phyloP scores from a whole-genome alignment of 1,140 invertebrate genomes.

The Macrotrachela quadricornifera region DNA sequence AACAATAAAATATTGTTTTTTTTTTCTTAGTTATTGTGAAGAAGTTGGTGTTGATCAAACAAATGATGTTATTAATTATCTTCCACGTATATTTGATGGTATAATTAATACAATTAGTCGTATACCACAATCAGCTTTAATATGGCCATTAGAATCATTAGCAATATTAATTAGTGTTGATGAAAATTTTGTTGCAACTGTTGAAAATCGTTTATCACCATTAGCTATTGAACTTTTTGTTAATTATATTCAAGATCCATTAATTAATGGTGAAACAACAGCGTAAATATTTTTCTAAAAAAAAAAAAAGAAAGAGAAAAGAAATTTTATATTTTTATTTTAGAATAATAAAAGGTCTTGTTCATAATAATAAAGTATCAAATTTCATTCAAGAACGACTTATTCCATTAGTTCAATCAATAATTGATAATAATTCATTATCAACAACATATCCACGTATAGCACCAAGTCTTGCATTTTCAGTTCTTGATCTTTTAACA shows the following conservation, averaged over 20 bases:
- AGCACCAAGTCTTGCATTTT: too few relatives aligned
- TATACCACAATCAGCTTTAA: background rate
- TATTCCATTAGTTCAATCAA: background rate
- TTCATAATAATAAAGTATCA: background rate
- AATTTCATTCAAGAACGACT: background rate
- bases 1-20: too few relatives aligned
- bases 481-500: too few relatives aligned
- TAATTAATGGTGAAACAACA: slow-evolving; percentile 27
- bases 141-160: slow-evolving; percentile 42
- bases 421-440: too few relatives aligned
- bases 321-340: background rate
- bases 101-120: slow-evolving; percentile 19
- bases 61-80: slow-evolving; percentile 29
- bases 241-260: slow-evolving; percentile 43
- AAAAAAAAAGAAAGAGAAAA: too few relatives aligned
- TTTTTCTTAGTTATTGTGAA: background rate
- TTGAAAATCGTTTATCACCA: slow-evolving; percentile 45
- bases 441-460: too few relatives aligned
- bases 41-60: background rate
- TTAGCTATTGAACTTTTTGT: slow-evolving; percentile 49
- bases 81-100: slow-evolving; percentile 34
- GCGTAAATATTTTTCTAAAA: too few relatives aligned
- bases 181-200: slow-evolving; percentile 41
- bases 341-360: background rate
- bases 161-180: slow-evolving; percentile 45